These are phyloP conservation scores for Hassar affinis DNA, from an alignment of 2,113 vertebrate genomes.

Conservation along the genomic window DNA sequence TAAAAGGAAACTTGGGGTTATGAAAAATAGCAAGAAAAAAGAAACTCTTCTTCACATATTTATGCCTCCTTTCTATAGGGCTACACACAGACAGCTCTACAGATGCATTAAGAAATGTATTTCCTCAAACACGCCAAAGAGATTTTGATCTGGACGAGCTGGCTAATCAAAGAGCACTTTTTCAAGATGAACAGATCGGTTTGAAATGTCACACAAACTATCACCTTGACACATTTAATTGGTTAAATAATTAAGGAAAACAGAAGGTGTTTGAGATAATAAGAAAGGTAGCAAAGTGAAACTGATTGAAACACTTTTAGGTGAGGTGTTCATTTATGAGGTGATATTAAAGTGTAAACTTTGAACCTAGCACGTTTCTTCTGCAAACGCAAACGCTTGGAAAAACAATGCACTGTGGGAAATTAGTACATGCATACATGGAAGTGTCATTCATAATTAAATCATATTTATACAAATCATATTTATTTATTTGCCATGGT, in stretches of 20 bases:
- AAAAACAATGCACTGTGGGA: neutral
- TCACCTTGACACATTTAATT: conserved; percentile 43
- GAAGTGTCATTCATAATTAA: neutral
- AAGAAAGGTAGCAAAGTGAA: conserved; percentile 35
- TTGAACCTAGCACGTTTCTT: conserved; percentile 7
- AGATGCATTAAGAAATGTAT: conserved; percentile 44
- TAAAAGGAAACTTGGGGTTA: neutral
- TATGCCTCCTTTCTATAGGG: conserved; percentile 44
- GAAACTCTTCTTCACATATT: conserved; percentile 42
- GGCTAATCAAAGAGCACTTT: neutral
- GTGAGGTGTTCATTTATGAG: conserved; percentile 45
- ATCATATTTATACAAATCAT: neutral
- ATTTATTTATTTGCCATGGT: neutral
- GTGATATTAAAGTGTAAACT: conserved; percentile 46
- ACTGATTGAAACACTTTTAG: conserved; percentile 27
- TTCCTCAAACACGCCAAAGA: conserved; percentile 7
- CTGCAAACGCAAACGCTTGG: conserved; percentile 16
- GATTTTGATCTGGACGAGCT: conserved; percentile 36
- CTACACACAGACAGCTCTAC: conserved; percentile 37
- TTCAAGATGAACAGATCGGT: conserved; percentile 18
- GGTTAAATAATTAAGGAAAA: conserved; percentile 49
- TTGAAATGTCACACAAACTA: conserved; percentile 38
- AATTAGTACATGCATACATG: neutral
- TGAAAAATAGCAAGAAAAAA: neutral
- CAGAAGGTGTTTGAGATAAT: conserved; percentile 39